These are phyloP conservation scores for Apus apus DNA, from an alignment of 2,113 vertebrate species.

Conservation along the genomic window DNA sequence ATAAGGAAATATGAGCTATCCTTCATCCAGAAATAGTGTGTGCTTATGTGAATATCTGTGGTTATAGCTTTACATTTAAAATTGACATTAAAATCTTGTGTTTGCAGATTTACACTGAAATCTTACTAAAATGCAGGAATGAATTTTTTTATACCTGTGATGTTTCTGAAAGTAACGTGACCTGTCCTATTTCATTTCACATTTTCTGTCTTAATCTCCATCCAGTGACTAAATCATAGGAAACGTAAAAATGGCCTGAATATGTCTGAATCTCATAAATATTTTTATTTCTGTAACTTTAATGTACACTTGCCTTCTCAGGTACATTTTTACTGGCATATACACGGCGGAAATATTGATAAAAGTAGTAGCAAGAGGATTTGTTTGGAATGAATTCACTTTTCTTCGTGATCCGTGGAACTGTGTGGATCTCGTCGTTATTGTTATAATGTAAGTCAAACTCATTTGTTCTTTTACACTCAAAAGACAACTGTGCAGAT, in stretches of 20 bases:
- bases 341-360: slow-evolving; percentile 89
- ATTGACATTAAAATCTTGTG: background rate
- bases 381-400: slow-evolving; percentile 87
- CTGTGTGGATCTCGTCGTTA: slow-evolving; percentile 88
- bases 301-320: slow-evolving; percentile 63
- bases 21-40: background rate
- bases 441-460: slow-evolving; percentile 85
- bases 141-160: background rate
- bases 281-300: slow-evolving; percentile 25
- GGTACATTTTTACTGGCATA: slow-evolving; percentile 86
- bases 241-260: background rate
- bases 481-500: background rate
- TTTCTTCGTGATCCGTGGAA: slow-evolving; percentile 95
- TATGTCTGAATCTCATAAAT: background rate
- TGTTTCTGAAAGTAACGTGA: background rate
- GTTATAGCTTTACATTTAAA: background rate
- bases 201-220: background rate
- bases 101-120: background rate
- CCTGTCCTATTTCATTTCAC: background rate
- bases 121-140: background rate
- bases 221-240: background rate
- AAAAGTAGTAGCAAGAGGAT: slow-evolving; percentile 91
- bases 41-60: background rate
- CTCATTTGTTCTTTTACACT: background rate
- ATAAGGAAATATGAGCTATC: background rate